A percentile compares a stretch with the other conserved stretches of the same genome.
These are phyloP conservation scores for Bos indicus DNA, from an alignment of 2,113 vertebrate species.

Conservation along the genomic window DNA sequence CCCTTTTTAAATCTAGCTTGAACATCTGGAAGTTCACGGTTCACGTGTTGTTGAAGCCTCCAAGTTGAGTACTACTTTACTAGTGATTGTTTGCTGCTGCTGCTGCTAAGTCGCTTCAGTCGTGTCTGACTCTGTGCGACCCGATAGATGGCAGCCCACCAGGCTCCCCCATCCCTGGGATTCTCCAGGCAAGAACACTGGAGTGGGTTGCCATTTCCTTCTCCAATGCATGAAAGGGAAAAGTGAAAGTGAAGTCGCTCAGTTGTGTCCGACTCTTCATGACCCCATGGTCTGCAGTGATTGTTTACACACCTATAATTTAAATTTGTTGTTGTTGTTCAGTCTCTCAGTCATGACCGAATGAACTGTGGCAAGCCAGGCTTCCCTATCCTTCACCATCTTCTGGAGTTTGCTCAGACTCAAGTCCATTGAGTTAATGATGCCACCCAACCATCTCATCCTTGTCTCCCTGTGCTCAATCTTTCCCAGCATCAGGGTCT, in stretches of 20 bases:
- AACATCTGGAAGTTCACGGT: not conserved
- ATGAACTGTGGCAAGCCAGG: not conserved
- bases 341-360: not conserved
- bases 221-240: too few species aligned
- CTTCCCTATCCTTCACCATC: not conserved
- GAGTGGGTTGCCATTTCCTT: too few species aligned
- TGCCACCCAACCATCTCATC: not conserved
- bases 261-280: too few species aligned
- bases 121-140: too few species aligned
- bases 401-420: not conserved
- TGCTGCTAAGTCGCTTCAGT: too few species aligned
- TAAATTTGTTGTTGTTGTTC: not conserved
- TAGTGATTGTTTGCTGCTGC: not conserved
- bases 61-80: not conserved
- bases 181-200: too few species aligned
- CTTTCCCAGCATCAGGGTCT: not conserved
- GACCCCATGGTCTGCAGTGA: not conserved
- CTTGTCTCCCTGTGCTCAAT: not conserved
- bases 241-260: too few species aligned
- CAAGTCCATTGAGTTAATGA: not conserved
- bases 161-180: too few species aligned
- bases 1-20: not conserved
- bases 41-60: not conserved
- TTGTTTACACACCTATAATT: not conserved
- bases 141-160: too few species aligned